Base-by-base conservation (phyloP, 2,797 vertebrate species). In the Botia kubotai region DNA sequence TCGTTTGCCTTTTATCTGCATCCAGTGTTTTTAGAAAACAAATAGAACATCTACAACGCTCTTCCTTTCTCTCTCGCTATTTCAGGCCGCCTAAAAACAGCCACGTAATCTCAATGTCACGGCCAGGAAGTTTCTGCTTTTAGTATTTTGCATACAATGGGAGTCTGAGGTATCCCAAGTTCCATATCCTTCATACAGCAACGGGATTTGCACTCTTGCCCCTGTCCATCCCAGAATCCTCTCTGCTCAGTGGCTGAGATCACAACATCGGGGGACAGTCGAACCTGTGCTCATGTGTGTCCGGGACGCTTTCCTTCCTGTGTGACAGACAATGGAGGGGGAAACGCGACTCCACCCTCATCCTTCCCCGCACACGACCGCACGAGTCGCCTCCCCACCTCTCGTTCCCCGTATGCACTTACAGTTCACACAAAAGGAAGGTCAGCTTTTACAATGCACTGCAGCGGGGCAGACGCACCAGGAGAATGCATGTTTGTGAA, bases 271-370 rank as follows among this genome's bases (percentile, higher is more conserved):
- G 26, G 62, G 66, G 79, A 81, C 77, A 79, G 77, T 86, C 57
- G 53, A 77, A 82, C 81, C 85, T 68, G 75, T 46, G 71, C 70
- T 79, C 83, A 83, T 85, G 87, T 86, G 86, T 74, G 86, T 85
- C 80, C 81, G 72, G 90, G 89, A 90, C 88, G 89, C 84, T 91
- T 94, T 94, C 93, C 93, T 93, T 90, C 92, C 92, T 89, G 85
- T 88, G 89, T 92, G 84, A 88, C 62, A 88, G 90, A 93, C 91
- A 91, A 95, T 94, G 92, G 93, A 91, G 89, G 91, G 86, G 87
- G 91, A 90, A 87, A 93, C 91, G 92, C 89, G 91, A 89, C 83
- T 83, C 69, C 85, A 83, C 87, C 87, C 83, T 86, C 75, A 81
- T 88, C 85, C 87, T 86, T 86, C 83, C 85, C 69, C 72, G 82